Evolutionary conservation across 2,888 invertebrate species (phyloP).

Genomic region (Oxystoma pomonae): DNA sequence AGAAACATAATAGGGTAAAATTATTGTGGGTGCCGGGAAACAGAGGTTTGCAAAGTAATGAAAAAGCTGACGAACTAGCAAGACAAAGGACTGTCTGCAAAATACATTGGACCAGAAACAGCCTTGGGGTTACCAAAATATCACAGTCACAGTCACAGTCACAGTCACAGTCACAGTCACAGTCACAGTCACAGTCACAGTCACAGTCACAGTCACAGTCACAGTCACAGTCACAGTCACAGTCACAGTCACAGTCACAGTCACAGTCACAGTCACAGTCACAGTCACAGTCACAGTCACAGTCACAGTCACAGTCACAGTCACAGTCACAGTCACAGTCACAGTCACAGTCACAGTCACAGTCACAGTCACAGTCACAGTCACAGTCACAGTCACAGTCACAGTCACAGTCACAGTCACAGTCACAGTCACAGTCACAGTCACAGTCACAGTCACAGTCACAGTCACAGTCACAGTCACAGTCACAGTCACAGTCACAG

Average conservation of each 20-base stretch:
- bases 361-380: neutral
- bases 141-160: neutral
- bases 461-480: neutral
- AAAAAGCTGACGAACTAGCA: too few species aligned
- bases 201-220: neutral
- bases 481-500: neutral
- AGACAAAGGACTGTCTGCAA: too few species aligned
- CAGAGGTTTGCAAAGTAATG: too few species aligned
- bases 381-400: neutral
- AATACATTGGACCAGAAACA: too few species aligned
- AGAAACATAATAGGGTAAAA: too few species aligned
- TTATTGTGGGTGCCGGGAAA: too few species aligned
- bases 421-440: neutral
- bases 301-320: neutral
- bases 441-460: neutral
- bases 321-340: neutral
- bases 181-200: neutral
- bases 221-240: neutral
- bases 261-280: neutral
- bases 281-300: neutral
- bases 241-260: neutral
- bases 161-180: neutral
- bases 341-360: neutral
- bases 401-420: neutral
- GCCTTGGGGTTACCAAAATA: too few species aligned